Conservation (phyloP, 2,888 invertebrate genomes). For the Mechanitis messenoides region DNA sequence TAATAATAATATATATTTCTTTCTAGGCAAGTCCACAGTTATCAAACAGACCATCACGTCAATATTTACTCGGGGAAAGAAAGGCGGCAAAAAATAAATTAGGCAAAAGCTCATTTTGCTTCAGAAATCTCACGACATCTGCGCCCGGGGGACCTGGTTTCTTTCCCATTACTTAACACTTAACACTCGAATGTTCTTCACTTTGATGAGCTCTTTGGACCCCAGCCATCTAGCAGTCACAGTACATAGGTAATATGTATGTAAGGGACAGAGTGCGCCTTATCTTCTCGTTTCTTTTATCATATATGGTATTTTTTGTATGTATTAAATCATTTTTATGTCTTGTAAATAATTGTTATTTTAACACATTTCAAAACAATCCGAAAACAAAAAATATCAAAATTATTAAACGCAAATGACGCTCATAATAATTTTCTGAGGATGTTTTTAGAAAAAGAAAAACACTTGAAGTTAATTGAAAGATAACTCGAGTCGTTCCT, state of each 20-base stretch:
- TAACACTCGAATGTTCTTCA: constrained; percentile 40
- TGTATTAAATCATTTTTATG: too few species aligned
- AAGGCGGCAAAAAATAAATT: constrained; percentile 77
- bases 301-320: too few species aligned
- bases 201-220: constrained; percentile 19
- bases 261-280: too few species aligned
- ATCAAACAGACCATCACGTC: constrained; percentile 44
- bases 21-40: constrained; percentile 42
- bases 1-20: constrained; percentile 10
- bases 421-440: constrained; percentile 15
- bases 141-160: constrained; percentile 41
- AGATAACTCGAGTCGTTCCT: constrained; percentile 58
- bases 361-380: too few species aligned
- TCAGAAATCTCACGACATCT: constrained; percentile 70
- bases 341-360: too few species aligned
- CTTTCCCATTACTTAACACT: constrained; percentile 50
- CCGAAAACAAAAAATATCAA: neutral
- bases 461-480: constrained; percentile 62
- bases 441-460: constrained; percentile 28
- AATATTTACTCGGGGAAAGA: constrained; percentile 73
- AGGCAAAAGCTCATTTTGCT: constrained; percentile 74
- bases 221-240: neutral
- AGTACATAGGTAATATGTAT: neutral
- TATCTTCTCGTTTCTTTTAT: too few species aligned
- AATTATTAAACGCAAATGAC: constrained; percentile 10